Conservation (phyloP, 2,797 vertebrate genomes). For the Crax fasciolata region DNA sequence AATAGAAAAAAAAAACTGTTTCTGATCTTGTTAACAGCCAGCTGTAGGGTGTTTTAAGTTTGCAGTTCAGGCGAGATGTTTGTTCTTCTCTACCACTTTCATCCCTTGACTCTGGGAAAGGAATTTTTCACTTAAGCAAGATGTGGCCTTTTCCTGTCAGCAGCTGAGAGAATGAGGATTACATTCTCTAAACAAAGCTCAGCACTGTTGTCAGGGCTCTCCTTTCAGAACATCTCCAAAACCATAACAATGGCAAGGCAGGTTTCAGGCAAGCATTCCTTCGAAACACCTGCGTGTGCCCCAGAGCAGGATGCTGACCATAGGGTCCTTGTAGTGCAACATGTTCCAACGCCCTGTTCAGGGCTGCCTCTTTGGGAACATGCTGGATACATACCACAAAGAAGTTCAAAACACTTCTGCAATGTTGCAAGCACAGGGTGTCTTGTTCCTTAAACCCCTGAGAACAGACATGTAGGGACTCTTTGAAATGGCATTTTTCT, state of each 20-base stretch:
- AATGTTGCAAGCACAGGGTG: fast-evolving
- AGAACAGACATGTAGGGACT: neutral
- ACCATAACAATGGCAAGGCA: neutral
- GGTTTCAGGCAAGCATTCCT: conserved; percentile 46
- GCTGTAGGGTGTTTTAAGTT: neutral
- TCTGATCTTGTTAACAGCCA: conserved; percentile 9
- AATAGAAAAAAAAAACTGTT: neutral
- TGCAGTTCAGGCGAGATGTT: neutral
- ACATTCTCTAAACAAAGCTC: conserved; percentile 86
- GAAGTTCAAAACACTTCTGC: conserved; percentile 1
- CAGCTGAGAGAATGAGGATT: conserved; percentile 83
- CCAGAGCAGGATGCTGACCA: neutral
- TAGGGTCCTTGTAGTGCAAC: neutral
- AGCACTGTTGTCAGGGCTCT: conserved; percentile 82
- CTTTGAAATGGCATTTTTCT: neutral
- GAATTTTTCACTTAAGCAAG: conserved; percentile 74
- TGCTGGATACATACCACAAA: neutral
- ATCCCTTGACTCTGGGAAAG: conserved; percentile 54
- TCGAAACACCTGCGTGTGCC: neutral
- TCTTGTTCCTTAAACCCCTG: neutral
- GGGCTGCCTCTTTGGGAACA: neutral
- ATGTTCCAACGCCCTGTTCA: fast-evolving
- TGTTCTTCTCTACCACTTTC: neutral
- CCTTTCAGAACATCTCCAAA: conserved; percentile 70
- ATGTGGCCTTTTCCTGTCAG: conserved; percentile 84